Conservation (phyloP, 2,888 invertebrate genomes). For the Apamea anceps region DNA sequence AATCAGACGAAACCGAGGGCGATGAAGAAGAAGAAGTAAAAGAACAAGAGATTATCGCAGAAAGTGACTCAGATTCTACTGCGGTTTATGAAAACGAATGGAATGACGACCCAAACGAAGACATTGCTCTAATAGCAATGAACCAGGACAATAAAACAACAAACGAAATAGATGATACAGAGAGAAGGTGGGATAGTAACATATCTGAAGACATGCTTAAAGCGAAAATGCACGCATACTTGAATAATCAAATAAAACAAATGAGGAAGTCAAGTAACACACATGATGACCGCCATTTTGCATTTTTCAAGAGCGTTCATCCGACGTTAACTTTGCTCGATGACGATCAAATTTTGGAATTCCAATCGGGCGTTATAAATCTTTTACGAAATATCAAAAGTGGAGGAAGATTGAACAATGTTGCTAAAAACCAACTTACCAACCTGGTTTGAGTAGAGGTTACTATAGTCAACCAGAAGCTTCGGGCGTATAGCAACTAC, state of each 20-base stretch:
- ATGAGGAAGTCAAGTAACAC: not conserved
- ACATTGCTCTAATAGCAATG: not conserved
- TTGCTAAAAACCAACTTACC: not conserved
- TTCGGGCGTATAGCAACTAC: not conserved
- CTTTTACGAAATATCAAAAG: constrained; percentile 63
- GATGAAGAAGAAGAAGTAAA: constrained; percentile 8
- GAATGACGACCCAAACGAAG: constrained; percentile 22
- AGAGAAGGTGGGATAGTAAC: not conserved
- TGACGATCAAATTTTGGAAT: constrained; percentile 60
- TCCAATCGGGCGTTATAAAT: constrained; percentile 62
- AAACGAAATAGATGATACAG: not conserved
- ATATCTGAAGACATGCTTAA: not conserved
- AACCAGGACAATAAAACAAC: constrained; percentile 1
- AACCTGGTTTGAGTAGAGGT: not conserved
- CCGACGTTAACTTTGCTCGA: constrained; percentile 54
- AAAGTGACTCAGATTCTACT: constrained; percentile 22
- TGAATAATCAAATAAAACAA: not conserved
- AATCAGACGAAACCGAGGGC: not conserved
- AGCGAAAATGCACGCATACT: not conserved
- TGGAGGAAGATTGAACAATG: constrained; percentile 20
- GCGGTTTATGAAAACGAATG: constrained; percentile 17
- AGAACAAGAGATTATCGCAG: constrained; percentile 10
- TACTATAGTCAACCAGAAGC: constrained; percentile 4
- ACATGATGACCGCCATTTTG: constrained; percentile 35
- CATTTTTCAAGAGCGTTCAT: constrained; percentile 57